Evolutionary conservation across 2,888 invertebrate genomes (phyloP).

Genomic region (Empis livida): DNA sequence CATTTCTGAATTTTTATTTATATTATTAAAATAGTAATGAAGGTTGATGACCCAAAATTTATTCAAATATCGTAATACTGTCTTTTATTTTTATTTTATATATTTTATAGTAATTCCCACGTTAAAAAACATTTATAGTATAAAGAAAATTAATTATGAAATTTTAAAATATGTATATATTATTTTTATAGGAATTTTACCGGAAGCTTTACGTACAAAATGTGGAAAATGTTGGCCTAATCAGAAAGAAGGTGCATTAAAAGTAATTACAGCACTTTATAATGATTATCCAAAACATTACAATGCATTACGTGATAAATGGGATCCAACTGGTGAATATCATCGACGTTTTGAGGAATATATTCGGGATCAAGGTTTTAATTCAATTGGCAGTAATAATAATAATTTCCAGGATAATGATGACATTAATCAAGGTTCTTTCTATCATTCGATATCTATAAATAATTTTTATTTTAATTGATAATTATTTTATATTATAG

Average conservation of each 20-base stretch:
- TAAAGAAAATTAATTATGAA: neutral
- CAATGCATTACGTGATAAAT: conserved; percentile 49
- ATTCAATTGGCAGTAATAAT: conserved; percentile 14
- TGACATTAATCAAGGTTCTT: neutral
- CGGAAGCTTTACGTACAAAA: conserved; percentile 54
- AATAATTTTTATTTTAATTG: neutral
- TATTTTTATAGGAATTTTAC: conserved; percentile 45
- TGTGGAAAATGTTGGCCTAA: conserved; percentile 52
- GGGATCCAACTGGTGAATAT: conserved; percentile 58
- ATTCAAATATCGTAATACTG: too few species aligned
- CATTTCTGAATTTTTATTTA: too few species aligned
- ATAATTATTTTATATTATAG: conserved; percentile 5
- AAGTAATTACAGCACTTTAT: conserved; percentile 52
- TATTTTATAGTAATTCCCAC: neutral
- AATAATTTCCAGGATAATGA: conserved; percentile 7
- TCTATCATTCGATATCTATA: neutral
- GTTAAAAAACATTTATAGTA: neutral
- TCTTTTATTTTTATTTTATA: neutral
- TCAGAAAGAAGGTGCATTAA: conserved; percentile 52
- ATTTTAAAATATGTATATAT: neutral
- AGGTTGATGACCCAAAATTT: too few species aligned
- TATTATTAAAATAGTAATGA: too few species aligned
- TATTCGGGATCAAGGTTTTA: conserved; percentile 19
- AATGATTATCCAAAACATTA: conserved; percentile 51
- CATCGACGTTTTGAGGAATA: conserved; percentile 38